A percentile compares a stretch with the other conserved stretches of the same genome.
These are phyloP conservation scores for Condylura cristata DNA, from an alignment of 2,113 vertebrate species.

Conservation along the genomic window DNA sequence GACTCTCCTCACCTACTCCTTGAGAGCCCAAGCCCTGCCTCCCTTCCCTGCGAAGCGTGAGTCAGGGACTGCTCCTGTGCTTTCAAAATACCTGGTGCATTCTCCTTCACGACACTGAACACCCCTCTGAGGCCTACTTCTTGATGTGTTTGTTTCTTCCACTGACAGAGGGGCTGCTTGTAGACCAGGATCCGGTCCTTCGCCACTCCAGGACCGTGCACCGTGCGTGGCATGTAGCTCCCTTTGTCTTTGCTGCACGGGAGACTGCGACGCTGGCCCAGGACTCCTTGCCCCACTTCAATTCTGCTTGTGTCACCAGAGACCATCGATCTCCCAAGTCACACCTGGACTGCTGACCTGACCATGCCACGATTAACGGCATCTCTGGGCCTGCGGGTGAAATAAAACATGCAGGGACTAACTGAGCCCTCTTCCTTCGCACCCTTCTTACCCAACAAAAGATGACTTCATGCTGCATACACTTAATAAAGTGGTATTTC, in stretches of 20 bases:
- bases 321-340: not conserved
- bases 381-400: not conserved
- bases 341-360: not conserved
- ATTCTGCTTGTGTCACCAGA: not conserved
- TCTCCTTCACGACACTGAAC: not conserved
- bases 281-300: not conserved
- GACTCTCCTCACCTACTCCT: not conserved
- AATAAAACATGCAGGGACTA: not conserved
- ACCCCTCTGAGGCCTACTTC: not conserved
- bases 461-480: not conserved
- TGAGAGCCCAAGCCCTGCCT: not conserved
- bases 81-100: not conserved
- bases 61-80: not conserved
- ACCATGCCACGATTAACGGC: not conserved
- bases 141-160: not conserved
- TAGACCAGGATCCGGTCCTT: not conserved
- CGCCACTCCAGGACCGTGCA: not conserved
- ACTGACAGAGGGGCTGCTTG: not conserved
- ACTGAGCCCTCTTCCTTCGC: not conserved
- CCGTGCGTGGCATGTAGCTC: not conserved
- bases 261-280: not conserved
- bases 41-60: not conserved
- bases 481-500: conserved; percentile 13
- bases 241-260: conserved; percentile 7
- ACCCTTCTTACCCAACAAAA: not conserved